phyloP scores from a whole-genome alignment of 2,888 invertebrate species.

The Xanthia togata region DNA sequence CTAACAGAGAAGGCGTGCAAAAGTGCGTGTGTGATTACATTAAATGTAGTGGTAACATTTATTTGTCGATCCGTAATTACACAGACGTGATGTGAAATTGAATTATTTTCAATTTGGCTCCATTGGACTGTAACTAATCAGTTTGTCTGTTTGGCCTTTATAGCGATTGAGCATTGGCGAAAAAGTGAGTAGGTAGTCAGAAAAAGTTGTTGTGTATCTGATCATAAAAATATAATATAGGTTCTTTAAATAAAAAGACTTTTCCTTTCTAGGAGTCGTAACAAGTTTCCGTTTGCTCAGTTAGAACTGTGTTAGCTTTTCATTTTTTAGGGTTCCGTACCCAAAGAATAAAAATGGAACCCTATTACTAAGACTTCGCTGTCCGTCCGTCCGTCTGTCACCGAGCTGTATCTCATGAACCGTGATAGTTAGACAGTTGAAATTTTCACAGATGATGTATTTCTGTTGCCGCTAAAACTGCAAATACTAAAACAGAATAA shows the following conservation, averaged over 20 bases:
- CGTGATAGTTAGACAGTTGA: too few species aligned
- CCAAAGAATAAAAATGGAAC: too few species aligned
- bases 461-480: too few species aligned
- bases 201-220: background rate
- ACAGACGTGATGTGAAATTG: slow-evolving; percentile 73
- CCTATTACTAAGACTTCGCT: too few species aligned
- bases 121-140: background rate
- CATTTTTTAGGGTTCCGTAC: background rate
- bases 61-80: slow-evolving; percentile 71
- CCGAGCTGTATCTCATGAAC: too few species aligned
- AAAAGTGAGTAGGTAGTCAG: background rate
- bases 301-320: background rate
- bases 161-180: background rate
- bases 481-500: too few species aligned
- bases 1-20: too few species aligned
- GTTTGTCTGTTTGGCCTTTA: background rate
- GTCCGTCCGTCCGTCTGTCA: too few species aligned
- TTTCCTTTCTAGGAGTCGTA: background rate
- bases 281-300: background rate
- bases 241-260: background rate
- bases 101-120: slow-evolving; percentile 62
- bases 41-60: slow-evolving; percentile 52
- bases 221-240: background rate
- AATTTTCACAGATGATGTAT: too few species aligned
- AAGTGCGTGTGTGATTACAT: too few species aligned